A percentile compares a stretch with the other conserved stretches of the same genome.
These are phyloP conservation scores for Hirtodrosophila histrioides DNA, from an alignment of 2,888 invertebrate genomes.

Conservation along the genomic window DNA sequence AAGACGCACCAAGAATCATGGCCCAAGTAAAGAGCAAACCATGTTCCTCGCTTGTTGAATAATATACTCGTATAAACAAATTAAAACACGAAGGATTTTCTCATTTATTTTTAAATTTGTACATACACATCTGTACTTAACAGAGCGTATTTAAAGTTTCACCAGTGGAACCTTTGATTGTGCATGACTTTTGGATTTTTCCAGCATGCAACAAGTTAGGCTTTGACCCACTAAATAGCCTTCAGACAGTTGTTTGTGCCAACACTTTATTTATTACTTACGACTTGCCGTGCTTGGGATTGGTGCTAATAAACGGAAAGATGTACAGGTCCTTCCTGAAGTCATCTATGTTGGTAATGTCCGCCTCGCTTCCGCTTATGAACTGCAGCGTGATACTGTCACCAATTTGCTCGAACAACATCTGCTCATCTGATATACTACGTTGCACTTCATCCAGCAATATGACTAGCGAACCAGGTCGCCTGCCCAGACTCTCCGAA, in stretches of 20 bases:
- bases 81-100: too few relatives aligned
- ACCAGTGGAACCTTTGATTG: too few relatives aligned
- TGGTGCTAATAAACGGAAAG: conserved; percentile 42
- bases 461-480: conserved; percentile 39
- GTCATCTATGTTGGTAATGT: conserved; percentile 45
- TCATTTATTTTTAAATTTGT: too few relatives aligned
- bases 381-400: conserved; percentile 37
- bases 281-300: conserved; percentile 37
- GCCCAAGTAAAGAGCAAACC: conserved; percentile 6
- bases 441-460: conserved; percentile 55
- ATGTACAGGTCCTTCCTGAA: conserved; percentile 46
- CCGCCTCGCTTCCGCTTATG: conserved; percentile 25
- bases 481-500: background rate
- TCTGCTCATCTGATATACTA: conserved; percentile 49
- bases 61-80: too few relatives aligned
- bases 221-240: too few relatives aligned
- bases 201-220: too few relatives aligned
- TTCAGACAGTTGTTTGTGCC: too few relatives aligned
- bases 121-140: too few relatives aligned
- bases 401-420: conserved; percentile 47
- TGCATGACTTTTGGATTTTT: too few relatives aligned
- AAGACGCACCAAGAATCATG: conserved; percentile 18
- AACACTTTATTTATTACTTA: background rate
- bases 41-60: background rate
- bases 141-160: too few relatives aligned